Percentiles rank a stretch among this genome's conserved stretches.
phyloP scores from a whole-genome alignment of 1,140 invertebrate species.

The Plodia interpunctella region DNA sequence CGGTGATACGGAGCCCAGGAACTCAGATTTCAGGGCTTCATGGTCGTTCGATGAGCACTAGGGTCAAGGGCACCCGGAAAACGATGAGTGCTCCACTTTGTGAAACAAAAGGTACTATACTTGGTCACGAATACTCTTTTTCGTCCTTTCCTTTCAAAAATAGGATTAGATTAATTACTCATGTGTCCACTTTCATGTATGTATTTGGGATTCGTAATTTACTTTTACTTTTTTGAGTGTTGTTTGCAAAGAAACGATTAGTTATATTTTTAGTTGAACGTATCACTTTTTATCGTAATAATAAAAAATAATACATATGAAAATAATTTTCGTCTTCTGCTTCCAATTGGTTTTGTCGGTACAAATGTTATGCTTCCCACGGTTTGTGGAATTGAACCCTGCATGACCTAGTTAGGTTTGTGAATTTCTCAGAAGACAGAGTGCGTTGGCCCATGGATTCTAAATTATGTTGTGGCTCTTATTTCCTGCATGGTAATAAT shows the following conservation, averaged over 20 bases:
- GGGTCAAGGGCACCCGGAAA: constrained; percentile 7
- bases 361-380: constrained; percentile 5
- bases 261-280: no score
- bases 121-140: neutral
- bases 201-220: no score
- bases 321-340: no score
- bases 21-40: neutral
- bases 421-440: constrained; percentile 1
- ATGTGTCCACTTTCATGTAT: no score
- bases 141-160: neutral
- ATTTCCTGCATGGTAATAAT: no score
- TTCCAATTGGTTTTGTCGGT: no score
- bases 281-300: no score
- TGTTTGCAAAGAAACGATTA: no score
- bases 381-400: neutral
- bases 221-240: no score
- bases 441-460: no score
- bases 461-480: no score
- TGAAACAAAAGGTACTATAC: neutral
- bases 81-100: constrained; percentile 5
- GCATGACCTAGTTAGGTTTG: neutral
- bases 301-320: no score
- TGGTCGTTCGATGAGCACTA: neutral
- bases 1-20: neutral
- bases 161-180: neutral